Evolutionary conservation across 1,140 invertebrate genomes (phyloP).

Genomic region (Drosophila sechellia): DNA sequence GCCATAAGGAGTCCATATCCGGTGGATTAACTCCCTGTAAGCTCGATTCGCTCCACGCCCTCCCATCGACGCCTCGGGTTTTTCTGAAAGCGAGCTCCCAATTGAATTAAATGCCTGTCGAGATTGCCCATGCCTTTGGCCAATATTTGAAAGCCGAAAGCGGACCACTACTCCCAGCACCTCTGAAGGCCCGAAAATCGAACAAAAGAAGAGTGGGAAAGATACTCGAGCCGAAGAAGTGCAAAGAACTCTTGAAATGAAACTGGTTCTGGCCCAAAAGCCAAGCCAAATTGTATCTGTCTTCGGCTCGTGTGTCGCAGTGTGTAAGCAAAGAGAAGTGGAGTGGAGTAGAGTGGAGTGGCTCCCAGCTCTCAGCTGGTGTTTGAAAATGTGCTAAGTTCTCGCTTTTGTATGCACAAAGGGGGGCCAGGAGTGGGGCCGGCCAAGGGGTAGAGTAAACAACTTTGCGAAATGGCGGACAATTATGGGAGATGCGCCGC

Average conservation of each 20-base stretch:
- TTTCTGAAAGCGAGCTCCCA: conserved; percentile 10
- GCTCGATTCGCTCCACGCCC: not conserved
- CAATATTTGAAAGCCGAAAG: conserved; percentile 24
- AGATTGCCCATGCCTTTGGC: conserved; percentile 22
- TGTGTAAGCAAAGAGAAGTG: not conserved
- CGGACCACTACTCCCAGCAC: not conserved
- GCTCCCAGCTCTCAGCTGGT: conserved; percentile 54
- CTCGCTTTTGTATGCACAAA: conserved; percentile 72
- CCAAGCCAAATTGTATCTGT: conserved; percentile 21
- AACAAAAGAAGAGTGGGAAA: conserved; percentile 24
- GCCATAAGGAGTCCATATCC: not conserved
- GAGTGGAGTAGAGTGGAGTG: conserved; percentile 5
- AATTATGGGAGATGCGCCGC: conserved; percentile 42
- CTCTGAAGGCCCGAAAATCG: not conserved
- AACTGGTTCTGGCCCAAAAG: conserved; percentile 48
- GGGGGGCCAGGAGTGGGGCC: conserved; percentile 11
- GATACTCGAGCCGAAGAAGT: conserved; percentile 32
- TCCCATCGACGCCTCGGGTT: conserved; percentile 5
- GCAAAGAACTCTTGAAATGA: conserved; percentile 47
- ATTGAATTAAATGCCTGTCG: conserved; percentile 36
- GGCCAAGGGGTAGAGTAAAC: conserved; percentile 29
- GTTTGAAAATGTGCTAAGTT: conserved; percentile 75
- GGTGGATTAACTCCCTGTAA: conserved; percentile 21
- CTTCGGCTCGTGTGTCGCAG: conserved; percentile 11
- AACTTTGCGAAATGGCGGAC: conserved; percentile 46